Conservation (phyloP, 2,888 invertebrate genomes). For the Tholera decimalis region DNA sequence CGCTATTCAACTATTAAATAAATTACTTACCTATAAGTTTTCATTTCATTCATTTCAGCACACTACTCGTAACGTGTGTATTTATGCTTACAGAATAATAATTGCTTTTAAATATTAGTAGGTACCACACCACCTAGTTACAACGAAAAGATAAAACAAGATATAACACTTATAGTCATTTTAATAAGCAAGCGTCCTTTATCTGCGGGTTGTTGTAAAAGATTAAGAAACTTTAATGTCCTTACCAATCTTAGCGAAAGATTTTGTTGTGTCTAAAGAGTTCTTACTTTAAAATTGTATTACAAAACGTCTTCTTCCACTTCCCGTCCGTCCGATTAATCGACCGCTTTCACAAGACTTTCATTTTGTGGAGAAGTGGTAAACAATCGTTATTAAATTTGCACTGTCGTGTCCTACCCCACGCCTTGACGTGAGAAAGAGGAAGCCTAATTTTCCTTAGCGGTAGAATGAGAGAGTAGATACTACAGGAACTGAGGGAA, state of each 20-base stretch:
- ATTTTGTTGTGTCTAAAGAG: slow-evolving; percentile 48
- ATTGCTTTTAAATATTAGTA: neutral
- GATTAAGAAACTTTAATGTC: slow-evolving; percentile 46
- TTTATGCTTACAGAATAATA: too few species aligned
- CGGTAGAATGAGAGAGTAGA: slow-evolving; percentile 76
- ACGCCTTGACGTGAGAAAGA: slow-evolving; percentile 78
- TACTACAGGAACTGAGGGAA: slow-evolving; percentile 74
- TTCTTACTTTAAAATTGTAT: slow-evolving; percentile 62
- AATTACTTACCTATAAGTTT: too few species aligned
- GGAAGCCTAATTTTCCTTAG: slow-evolving; percentile 77
- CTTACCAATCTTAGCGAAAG: slow-evolving; percentile 36
- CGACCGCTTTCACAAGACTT: slow-evolving; percentile 81
- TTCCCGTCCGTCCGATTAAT: slow-evolving; percentile 77
- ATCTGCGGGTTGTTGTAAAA: slow-evolving; percentile 41
- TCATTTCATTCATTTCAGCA: too few species aligned
- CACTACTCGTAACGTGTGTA: too few species aligned
- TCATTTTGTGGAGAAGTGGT: slow-evolving; percentile 85
- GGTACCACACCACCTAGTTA: neutral
- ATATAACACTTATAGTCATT: slow-evolving; percentile 9
- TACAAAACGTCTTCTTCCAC: slow-evolving; percentile 65
- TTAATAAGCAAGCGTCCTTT: slow-evolving; percentile 36
- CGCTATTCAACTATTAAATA: too few species aligned
- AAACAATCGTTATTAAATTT: slow-evolving; percentile 91
- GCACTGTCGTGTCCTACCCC: slow-evolving; percentile 85
- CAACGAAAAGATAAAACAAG: slow-evolving; percentile 1